phyloP scores from a whole-genome alignment of 2,113 vertebrate genomes.

The Daboia siamensis region DNA sequence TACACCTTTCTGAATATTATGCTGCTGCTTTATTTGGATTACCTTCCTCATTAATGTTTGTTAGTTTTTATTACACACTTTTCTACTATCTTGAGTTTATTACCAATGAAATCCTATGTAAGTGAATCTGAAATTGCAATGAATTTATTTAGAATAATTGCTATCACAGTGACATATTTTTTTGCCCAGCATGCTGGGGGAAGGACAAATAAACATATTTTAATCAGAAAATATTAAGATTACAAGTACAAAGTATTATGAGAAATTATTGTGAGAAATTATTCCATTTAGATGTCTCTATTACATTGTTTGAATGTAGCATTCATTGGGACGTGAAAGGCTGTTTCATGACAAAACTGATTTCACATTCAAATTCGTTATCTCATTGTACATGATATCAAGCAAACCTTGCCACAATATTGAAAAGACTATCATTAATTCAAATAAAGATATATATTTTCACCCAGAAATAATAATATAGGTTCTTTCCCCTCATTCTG shows the following conservation, averaged over 20 bases:
- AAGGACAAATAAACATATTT: constrained; percentile 54
- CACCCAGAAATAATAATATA: constrained; percentile 44
- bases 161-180: constrained; percentile 34
- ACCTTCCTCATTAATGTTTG: constrained; percentile 3
- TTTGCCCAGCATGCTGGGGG: constrained; percentile 18
- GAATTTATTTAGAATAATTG: constrained; percentile 56
- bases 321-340: constrained; percentile 40
- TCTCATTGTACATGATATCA: constrained; percentile 45
- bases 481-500: constrained; percentile 7
- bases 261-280: constrained; percentile 32
- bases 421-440: constrained; percentile 58
- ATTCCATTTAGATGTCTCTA: constrained; percentile 27
- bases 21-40: constrained; percentile 24
- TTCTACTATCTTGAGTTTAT: constrained; percentile 48
- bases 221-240: constrained; percentile 56
- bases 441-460: constrained; percentile 49
- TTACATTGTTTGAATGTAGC: constrained; percentile 17
- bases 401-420: constrained; percentile 30
- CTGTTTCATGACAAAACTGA: constrained; percentile 33
- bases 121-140: constrained; percentile 51
- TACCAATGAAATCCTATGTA: constrained; percentile 38
- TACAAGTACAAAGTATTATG: constrained; percentile 59
- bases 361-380: constrained; percentile 39
- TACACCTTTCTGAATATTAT: background rate
- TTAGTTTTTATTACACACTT: constrained; percentile 29